Percentiles rank a stretch among this genome's conserved stretches.
Evolutionary conservation across 2,113 vertebrate species (phyloP).

Genomic region (Phrynocephalus versicolor): DNA sequence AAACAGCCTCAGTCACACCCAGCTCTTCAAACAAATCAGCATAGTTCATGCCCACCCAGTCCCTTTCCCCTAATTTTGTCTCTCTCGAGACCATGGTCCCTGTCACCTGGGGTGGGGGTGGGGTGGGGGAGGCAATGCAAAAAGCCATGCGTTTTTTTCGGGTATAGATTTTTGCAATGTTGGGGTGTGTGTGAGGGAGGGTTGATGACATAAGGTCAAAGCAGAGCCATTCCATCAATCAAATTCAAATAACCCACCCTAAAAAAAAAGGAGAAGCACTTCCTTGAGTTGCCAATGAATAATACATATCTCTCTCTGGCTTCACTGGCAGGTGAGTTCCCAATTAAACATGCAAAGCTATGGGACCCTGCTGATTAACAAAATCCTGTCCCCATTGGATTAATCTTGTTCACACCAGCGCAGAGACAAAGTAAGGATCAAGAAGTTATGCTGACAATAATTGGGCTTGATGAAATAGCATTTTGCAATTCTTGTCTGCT

Average conservation of each 20-base stretch:
- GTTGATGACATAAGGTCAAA: not conserved
- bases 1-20: too few species aligned
- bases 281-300: slow-evolving; percentile 31
- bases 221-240: slow-evolving; percentile 24
- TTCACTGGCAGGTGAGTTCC: slow-evolving; percentile 42
- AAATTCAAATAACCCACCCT: slow-evolving; percentile 11
- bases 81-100: too few species aligned
- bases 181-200: too few species aligned
- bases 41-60: too few species aligned
- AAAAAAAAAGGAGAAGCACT: not conserved
- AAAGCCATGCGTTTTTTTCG: too few species aligned
- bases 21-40: too few species aligned
- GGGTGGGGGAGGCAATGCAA: too few species aligned
- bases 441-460: slow-evolving; percentile 31
- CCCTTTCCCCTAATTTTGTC: too few species aligned
- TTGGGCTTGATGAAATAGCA: slow-evolving; percentile 36
- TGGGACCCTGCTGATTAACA: slow-evolving; percentile 35
- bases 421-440: slow-evolving; percentile 16
- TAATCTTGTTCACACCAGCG: slow-evolving; percentile 14
- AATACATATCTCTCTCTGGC: slow-evolving; percentile 28
- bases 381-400: slow-evolving; percentile 23
- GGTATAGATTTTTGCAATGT: not conserved
- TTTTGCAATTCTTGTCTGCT: not conserved
- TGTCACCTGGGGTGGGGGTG: too few species aligned
- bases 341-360: slow-evolving; percentile 51